A percentile compares a stretch with the other conserved stretches of the same genome.
Evolutionary conservation across 2,888 invertebrate species (phyloP).

Genomic region (Athrips mouffetella): DNA sequence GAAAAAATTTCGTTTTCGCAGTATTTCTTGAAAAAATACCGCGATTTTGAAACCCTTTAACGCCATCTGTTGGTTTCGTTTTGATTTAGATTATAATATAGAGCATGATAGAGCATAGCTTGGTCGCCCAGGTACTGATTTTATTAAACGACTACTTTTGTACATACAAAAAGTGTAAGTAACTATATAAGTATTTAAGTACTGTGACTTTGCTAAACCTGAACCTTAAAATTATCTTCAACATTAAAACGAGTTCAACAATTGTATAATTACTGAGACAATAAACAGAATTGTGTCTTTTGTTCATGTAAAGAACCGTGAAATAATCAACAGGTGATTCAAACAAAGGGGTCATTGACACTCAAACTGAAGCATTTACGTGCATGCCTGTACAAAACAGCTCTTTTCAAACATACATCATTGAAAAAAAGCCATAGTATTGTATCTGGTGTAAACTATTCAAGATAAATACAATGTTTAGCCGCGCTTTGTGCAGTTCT

Average conservation of each 20-base stretch:
- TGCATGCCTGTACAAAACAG: constrained; percentile 46
- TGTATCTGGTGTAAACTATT: constrained; percentile 55
- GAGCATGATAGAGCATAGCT: too few relatives aligned
- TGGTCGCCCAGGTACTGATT: too few relatives aligned
- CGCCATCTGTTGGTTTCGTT: too few relatives aligned
- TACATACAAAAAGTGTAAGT: too few relatives aligned
- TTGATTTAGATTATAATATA: too few relatives aligned
- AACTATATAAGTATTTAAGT: too few relatives aligned
- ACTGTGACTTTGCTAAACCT: too few relatives aligned
- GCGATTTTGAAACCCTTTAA: too few relatives aligned
- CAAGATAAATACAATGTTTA: constrained; percentile 54
- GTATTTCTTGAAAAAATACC: too few relatives aligned
- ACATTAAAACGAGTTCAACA: constrained; percentile 3
- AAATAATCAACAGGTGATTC: constrained; percentile 35
- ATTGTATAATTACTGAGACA: constrained; percentile 12
- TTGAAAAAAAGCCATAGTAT: constrained; percentile 53
- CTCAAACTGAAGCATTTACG: constrained; percentile 49
- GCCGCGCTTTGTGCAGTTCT: constrained; percentile 44
- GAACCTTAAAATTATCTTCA: too few relatives aligned
- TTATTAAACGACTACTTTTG: too few relatives aligned
- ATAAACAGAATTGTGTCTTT: constrained; percentile 16
- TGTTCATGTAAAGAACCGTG: constrained; percentile 24
- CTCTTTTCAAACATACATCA: constrained; percentile 55
- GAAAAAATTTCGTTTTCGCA: too few relatives aligned
- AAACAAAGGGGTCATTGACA: constrained; percentile 51